A percentile compares a stretch with the other conserved stretches of the same genome.
These are phyloP conservation scores for Periophthalmodon schlosseri DNA, from an alignment of 2,113 vertebrate species.

Conservation along the genomic window DNA sequence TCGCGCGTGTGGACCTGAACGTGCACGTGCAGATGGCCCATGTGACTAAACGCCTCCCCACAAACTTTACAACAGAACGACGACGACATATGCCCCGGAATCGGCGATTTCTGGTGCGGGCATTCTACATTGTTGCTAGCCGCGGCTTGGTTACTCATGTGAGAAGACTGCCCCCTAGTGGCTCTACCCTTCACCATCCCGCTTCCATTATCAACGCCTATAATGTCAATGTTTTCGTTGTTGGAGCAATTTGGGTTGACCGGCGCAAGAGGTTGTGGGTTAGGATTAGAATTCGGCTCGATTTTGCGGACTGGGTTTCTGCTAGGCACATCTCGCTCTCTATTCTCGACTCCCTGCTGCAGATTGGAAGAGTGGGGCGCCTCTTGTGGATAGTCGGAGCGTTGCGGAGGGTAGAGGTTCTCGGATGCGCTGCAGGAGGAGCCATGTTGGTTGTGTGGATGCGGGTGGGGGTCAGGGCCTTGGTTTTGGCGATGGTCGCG, in stretches of 20 bases:
- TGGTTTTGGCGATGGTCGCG: slow-evolving; percentile 59
- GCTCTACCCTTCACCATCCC: slow-evolving; percentile 67
- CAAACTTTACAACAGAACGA: slow-evolving; percentile 76
- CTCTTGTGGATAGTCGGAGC: slow-evolving; percentile 68
- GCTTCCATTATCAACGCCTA: slow-evolving; percentile 68
- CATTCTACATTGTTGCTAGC: slow-evolving; percentile 55
- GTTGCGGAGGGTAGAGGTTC: slow-evolving; percentile 69
- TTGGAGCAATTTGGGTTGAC: slow-evolving; percentile 76
- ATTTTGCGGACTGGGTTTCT: slow-evolving; percentile 64
- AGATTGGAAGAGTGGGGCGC: slow-evolving; percentile 67
- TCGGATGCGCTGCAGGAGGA: slow-evolving; percentile 67
- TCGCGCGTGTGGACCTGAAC: slow-evolving; percentile 75
- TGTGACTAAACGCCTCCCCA: slow-evolving; percentile 71
- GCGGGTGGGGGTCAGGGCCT: slow-evolving; percentile 66
- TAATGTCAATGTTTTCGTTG: slow-evolving; percentile 75
- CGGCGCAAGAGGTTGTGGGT: slow-evolving; percentile 65
- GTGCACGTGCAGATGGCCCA: slow-evolving; percentile 72
- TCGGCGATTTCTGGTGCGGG: slow-evolving; percentile 68
- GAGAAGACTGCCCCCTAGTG: slow-evolving; percentile 62
- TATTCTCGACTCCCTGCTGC: slow-evolving; percentile 71
- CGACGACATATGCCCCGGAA: slow-evolving; percentile 67
- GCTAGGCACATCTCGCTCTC: slow-evolving; percentile 62
- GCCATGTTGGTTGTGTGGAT: slow-evolving; percentile 28
- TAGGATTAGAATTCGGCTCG: slow-evolving; percentile 60
- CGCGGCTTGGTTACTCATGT: slow-evolving; percentile 64